Base-by-base conservation (phyloP, 2,888 invertebrate species). In the Tetragonula carbonaria region DNA sequence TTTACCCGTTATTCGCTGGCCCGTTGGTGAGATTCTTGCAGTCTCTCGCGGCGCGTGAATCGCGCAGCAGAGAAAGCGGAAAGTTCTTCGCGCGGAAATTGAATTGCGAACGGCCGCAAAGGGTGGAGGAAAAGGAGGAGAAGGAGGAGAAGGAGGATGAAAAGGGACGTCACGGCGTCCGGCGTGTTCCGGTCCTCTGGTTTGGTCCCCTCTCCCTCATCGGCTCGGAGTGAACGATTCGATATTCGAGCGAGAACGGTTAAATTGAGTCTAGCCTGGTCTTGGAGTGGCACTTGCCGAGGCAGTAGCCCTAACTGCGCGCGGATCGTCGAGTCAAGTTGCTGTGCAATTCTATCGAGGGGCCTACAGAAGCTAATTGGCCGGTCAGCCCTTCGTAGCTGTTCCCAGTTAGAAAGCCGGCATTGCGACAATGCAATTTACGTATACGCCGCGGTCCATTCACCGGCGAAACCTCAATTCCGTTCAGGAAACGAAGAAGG, bases 301-400 rank as follows among this genome's bases (percentile, higher is more conserved):
- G 66, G 65, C 66, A 72, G 73, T 71, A 82, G 67, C 79, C 74
- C 82, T 83, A 83, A 82, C 83, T 70, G 80, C n/a, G 71, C 75
- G 75, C 71, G 81, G 73, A 85, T 86, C 88, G 76, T 55, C 81
- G 87, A 87, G 90, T 88, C 87, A 87, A 87, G 84, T 88, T 88
- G 76, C 88, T 79, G 84, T 82, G 86, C 86, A 84, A 89, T 91
- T 91, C 86, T 85, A 90, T 91, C 87, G 86, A 93, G 91, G 83
- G 90, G 84, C 86, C 90, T 92, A 90, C 87, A 91, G 86, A 91
- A 89, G 84, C 90, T 92, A 92, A 92, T 93, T 92, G 92, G 91
- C 91, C 89, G 92, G 91, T 88, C 90, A 90, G 91, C 89, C 90
- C 90, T 91, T 89, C 87, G 71, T 71, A 57, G 71, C 71, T 83